Evolutionary conservation across 2,797 vertebrate genomes (phyloP), one percentile per base, ranked within the genome.

Genomic region (Enteromius argenteus): DNA sequence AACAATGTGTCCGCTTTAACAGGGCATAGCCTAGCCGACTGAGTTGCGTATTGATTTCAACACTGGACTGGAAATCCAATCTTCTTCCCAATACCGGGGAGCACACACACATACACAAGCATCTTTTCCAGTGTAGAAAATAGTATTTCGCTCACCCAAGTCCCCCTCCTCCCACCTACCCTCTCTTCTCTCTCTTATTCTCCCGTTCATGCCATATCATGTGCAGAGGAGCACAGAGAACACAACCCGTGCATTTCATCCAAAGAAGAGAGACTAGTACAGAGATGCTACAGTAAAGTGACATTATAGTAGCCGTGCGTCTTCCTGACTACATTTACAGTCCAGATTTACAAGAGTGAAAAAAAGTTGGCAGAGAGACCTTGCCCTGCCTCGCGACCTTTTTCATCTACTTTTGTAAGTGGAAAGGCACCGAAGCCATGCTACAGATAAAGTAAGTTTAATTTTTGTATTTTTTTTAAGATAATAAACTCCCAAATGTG

Each of bases 181-280:
- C 77, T 72, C 83, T 67, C 79, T 56, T 74, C 74, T 86, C 80
- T 82, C 19, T 44, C 30, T 51, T n/a, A 76, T 86, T 69, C 73
- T 44, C 3, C 39, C 5, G 60, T 68, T 68, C 46, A 83, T 77
- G 73, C 62, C 64, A 56, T n/a, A 77, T 77, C 15, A 77, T 68
- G 64, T 83, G 81, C 35, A 83, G 62, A 68, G 35, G 60, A 67
- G 49, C 72, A 68, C 44, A 21, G 60, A 44, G 46, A 53, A 30
- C 80, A 64, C 42, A 72, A 58, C 58, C 44, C 46, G 81, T 42
- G 68, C 17, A 27, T 44, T 82, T 62, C 21, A 30, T 73, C 39
- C 69, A 82, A 46, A 64, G 51, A 51, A 58, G n/a, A 72, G 30
- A 30, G 44, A n/a, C 30, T 56, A 37, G n/a, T 23, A 8, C 35